Evolutionary conservation across 2,888 invertebrate genomes (phyloP).

Genomic region (Eudemis profundana): DNA sequence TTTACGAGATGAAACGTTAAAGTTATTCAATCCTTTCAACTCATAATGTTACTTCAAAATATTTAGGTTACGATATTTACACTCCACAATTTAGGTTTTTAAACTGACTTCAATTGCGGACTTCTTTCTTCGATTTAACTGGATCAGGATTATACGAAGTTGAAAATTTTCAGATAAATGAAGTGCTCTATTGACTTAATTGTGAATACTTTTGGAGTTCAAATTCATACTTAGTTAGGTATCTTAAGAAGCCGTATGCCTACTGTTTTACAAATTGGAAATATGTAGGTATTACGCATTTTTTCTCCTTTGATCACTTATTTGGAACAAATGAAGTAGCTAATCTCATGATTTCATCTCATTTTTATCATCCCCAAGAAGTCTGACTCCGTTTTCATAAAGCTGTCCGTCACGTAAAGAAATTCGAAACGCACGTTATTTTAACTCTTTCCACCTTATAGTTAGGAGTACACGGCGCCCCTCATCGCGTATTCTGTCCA

Average conservation of each 20-base stretch:
- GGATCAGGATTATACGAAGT: too few relatives aligned
- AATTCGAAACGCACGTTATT: conserved; percentile 65
- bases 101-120: too few relatives aligned
- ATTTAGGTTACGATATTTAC: too few relatives aligned
- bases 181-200: too few relatives aligned
- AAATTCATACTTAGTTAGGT: too few relatives aligned
- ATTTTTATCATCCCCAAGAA: conserved; percentile 25
- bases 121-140: too few relatives aligned
- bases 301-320: conserved; percentile 17
- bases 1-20: neutral
- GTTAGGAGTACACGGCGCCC: conserved; percentile 73
- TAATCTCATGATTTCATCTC: neutral
- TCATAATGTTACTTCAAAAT: neutral
- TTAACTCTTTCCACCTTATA: conserved; percentile 67
- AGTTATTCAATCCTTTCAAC: neutral
- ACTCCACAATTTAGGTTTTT: too few relatives aligned
- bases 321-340: conserved; percentile 13
- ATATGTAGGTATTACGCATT: too few relatives aligned
- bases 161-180: too few relatives aligned
- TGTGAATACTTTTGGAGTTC: too few relatives aligned
- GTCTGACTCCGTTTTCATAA: conserved; percentile 27
- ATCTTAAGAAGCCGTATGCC: too few relatives aligned
- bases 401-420: conserved; percentile 50
- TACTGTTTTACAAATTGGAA: too few relatives aligned
- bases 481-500: conserved; percentile 82